Evolutionary conservation across 2,797 vertebrate genomes (phyloP).

Genomic region (Urosaurus nigricauda): DNA sequence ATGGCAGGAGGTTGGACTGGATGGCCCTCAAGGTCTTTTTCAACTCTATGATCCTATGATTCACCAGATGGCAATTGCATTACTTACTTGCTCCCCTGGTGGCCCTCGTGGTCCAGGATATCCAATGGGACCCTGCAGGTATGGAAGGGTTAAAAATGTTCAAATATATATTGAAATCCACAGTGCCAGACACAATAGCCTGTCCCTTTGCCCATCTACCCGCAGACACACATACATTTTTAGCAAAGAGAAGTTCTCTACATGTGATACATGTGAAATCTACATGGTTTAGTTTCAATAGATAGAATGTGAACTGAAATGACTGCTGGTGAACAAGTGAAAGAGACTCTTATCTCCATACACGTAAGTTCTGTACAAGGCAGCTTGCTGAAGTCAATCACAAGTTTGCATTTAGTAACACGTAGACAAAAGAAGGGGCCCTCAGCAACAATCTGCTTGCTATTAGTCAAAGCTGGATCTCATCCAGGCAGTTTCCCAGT

Average conservation of each 20-base stretch:
- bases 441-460: constrained; percentile 41
- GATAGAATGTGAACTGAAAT: constrained; percentile 19
- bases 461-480: constrained; percentile 59
- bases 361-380: constrained; percentile 30
- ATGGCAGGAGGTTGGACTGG: too few relatives aligned
- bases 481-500: constrained; percentile 26
- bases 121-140: constrained; percentile 84
- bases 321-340: background rate
- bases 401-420: constrained; percentile 50
- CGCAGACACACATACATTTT: background rate
- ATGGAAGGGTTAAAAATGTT: constrained; percentile 48
- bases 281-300: constrained; percentile 49
- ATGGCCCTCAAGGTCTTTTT: too few relatives aligned
- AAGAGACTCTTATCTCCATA: constrained; percentile 31
- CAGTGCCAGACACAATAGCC: background rate
- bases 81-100: constrained; percentile 85
- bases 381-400: constrained; percentile 34
- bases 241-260: constrained; percentile 20
- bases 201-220: background rate
- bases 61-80: background rate
- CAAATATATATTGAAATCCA: constrained; percentile 14
- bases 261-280: constrained; percentile 15
- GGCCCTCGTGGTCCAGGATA: constrained; percentile 82
- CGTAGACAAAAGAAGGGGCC: constrained; percentile 38
- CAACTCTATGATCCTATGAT: too few relatives aligned